phyloP scores from a whole-genome alignment of 2,888 invertebrate genomes.

The Pristionchus maxplancki region DNA sequence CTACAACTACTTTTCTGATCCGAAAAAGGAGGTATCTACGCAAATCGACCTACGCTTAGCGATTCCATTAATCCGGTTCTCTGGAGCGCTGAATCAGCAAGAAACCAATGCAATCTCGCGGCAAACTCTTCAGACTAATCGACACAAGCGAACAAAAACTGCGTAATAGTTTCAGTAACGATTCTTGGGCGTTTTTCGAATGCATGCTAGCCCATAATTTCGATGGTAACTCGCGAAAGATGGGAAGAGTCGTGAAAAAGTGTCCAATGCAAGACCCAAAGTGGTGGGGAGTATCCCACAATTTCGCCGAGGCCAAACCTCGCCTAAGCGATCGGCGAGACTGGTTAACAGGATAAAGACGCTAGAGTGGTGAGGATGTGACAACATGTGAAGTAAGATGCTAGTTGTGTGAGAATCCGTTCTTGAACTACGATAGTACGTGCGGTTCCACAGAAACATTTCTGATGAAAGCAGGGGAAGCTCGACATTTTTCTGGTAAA shows the following conservation, averaged over 20 bases:
- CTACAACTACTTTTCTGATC: neutral
- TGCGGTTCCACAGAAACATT: neutral
- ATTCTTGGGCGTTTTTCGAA: neutral
- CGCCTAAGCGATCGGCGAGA: neutral
- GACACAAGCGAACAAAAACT: neutral
- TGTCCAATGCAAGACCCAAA: neutral
- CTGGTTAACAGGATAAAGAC: too few species aligned
- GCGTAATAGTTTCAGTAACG: too few species aligned
- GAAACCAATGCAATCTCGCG: neutral
- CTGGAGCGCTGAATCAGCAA: neutral
- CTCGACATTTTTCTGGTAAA: neutral
- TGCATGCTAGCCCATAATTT: neutral
- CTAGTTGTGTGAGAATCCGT: too few species aligned
- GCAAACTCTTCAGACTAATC: neutral
- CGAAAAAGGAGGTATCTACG: neutral
- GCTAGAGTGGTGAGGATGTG: too few species aligned
- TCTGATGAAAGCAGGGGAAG: neutral
- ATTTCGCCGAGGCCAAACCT: neutral
- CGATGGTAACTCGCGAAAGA: neutral
- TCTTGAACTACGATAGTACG: neutral
- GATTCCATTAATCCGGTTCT: neutral
- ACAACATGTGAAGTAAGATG: too few species aligned
- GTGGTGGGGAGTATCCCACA: neutral
- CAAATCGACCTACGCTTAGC: neutral
- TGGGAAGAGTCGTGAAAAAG: neutral